Conservation (phyloP, 1,140 invertebrate genomes). For the Anastrepha ludens region DNA sequence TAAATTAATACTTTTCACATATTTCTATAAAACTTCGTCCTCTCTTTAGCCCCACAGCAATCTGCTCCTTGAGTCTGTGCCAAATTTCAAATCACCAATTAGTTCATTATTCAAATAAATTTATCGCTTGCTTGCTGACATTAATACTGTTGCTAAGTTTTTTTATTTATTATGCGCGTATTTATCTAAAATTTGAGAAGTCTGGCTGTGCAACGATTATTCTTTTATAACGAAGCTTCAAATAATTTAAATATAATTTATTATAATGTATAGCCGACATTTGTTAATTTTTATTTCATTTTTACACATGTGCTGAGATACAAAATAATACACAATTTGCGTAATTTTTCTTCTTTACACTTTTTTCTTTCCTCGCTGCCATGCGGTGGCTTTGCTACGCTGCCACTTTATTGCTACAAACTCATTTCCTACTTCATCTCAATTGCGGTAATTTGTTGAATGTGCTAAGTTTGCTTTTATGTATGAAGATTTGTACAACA, state of each 20-base stretch:
- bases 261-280: too few relatives aligned
- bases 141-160: neutral
- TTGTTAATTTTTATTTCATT: too few relatives aligned
- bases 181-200: neutral
- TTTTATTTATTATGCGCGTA: neutral
- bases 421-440: constrained; percentile 27
- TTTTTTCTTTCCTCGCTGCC: neutral
- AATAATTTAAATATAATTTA: neutral
- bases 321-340: neutral
- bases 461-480: neutral
- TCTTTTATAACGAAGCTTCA: neutral
- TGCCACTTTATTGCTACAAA: neutral
- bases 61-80: neutral
- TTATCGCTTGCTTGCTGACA: neutral
- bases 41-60: neutral
- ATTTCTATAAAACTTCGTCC: too few relatives aligned
- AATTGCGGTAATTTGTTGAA: constrained; percentile 42
- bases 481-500: neutral
- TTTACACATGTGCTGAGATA: neutral
- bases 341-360: neutral
- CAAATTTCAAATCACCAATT: neutral
- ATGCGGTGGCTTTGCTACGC: neutral
- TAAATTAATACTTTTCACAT: too few relatives aligned
- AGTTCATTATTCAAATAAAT: neutral
- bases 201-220: neutral